phyloP scores from a whole-genome alignment of 2,797 vertebrate species.

The Enteromius unitaeniatus region DNA sequence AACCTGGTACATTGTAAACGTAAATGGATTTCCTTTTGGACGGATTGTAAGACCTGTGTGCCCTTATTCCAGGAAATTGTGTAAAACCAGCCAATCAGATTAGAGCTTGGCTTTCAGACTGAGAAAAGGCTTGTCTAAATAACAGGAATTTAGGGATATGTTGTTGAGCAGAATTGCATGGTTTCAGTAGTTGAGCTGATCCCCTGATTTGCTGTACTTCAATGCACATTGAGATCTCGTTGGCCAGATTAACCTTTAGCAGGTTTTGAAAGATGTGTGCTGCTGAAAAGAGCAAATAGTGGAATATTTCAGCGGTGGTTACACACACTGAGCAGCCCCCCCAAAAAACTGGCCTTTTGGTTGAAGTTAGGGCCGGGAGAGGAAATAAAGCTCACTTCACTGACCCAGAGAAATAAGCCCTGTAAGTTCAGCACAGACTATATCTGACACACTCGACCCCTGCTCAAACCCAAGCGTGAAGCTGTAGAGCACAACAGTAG shows the following conservation, averaged over 20 bases:
- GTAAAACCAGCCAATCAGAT: constrained; percentile 6
- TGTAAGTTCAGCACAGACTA: not conserved
- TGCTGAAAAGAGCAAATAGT: constrained; percentile 12
- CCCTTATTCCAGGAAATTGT: not conserved
- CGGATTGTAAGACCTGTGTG: not conserved
- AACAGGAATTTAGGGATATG: not conserved
- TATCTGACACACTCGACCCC: constrained; percentile 3
- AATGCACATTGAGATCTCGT: not conserved
- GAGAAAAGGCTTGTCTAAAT: not conserved
- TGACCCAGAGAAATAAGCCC: constrained; percentile 1
- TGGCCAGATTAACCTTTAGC: not conserved
- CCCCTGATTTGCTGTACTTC: not conserved
- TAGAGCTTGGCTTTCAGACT: not conserved
- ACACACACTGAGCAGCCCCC: not conserved
- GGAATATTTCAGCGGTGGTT: constrained; percentile 3
- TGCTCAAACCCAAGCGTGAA: not conserved
- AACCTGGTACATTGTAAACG: not conserved
- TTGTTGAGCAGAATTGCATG: constrained; percentile 8
- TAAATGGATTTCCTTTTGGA: not conserved
- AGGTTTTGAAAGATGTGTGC: not conserved
- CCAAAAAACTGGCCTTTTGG: not conserved
- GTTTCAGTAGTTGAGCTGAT: not conserved
- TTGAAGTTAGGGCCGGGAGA: not conserved
- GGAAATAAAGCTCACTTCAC: constrained; percentile 16
- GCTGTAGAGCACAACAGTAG: not conserved